phyloP scores from a whole-genome alignment of 1,140 invertebrate genomes.

The Eupristina koningsbergeri region DNA sequence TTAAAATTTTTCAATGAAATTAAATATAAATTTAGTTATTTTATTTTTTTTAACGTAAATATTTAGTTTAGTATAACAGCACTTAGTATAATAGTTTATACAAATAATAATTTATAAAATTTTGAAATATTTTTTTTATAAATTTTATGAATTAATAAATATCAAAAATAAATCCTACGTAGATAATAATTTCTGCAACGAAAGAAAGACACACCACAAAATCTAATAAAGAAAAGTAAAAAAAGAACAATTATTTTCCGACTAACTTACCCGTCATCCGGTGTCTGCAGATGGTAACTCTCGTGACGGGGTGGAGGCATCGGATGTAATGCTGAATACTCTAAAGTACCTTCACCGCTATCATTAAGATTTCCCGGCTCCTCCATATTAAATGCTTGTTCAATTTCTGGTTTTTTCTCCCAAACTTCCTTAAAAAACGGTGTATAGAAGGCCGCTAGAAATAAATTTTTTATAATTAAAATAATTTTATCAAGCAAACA shows the following conservation, averaged over 20 bases:
- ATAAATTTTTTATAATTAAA: background rate
- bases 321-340: constrained; percentile 77
- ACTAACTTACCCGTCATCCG: constrained; percentile 77
- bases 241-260: constrained; percentile 38
- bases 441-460: constrained; percentile 92
- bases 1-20: too few species aligned
- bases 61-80: too few species aligned
- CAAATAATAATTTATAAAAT: too few species aligned
- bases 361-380: constrained; percentile 79
- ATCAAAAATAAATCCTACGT: too few species aligned
- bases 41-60: too few species aligned
- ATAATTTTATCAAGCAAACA: background rate
- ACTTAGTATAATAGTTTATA: too few species aligned
- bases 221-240: background rate
- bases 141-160: too few species aligned
- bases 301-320: constrained; percentile 82
- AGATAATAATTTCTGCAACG: background rate
- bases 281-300: constrained; percentile 79
- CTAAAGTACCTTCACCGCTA: constrained; percentile 81
- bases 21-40: too few species aligned
- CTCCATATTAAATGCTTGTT: constrained; percentile 93
- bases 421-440: constrained; percentile 97
- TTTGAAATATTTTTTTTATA: too few species aligned
- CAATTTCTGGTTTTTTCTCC: constrained; percentile 96
- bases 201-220: constrained; percentile 14